These are phyloP conservation scores for Lacerta viridis DNA, from an alignment of 2,797 vertebrate genomes.

Conservation along the genomic window DNA sequence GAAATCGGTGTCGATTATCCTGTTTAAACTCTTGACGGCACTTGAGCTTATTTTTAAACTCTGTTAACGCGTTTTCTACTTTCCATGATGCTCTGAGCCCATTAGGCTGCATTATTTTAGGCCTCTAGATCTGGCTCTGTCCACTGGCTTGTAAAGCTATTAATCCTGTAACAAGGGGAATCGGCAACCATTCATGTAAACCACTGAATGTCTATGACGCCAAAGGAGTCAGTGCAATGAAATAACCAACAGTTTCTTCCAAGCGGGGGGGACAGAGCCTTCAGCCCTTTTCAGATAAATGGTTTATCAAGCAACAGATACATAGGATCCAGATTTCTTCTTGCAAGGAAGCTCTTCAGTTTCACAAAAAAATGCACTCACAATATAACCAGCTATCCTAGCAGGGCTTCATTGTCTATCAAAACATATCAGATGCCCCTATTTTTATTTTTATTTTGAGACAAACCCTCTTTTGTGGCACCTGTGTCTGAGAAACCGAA, in stretches of 20 bases:
- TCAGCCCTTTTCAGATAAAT: neutral
- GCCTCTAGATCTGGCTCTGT: constrained; percentile 16
- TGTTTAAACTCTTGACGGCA: constrained; percentile 19
- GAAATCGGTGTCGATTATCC: constrained; percentile 8
- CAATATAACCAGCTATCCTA: too few species aligned
- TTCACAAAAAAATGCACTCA: too few species aligned
- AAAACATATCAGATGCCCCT: too few species aligned
- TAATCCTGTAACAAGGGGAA: constrained; percentile 33
- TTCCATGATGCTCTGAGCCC: constrained; percentile 41
- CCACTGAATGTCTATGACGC: neutral
- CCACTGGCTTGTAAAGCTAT: constrained; percentile 15
- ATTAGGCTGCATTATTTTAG: constrained; percentile 31
- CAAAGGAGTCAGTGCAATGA: neutral
- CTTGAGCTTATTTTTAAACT: constrained; percentile 30
- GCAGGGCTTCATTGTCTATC: too few species aligned
- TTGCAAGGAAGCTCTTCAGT: too few species aligned
- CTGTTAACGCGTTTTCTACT: constrained; percentile 23
- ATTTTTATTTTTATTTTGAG: too few species aligned
- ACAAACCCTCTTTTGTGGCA: too few species aligned
- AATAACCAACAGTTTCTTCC: neutral
- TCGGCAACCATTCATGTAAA: constrained; percentile 7
- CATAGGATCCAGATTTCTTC: neutral
- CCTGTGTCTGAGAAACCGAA: neutral
- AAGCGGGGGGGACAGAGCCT: too few species aligned
- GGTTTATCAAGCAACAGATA: neutral